Conservation (phyloP, 1,140 invertebrate species). For the Macrocentrus cingulum region DNA sequence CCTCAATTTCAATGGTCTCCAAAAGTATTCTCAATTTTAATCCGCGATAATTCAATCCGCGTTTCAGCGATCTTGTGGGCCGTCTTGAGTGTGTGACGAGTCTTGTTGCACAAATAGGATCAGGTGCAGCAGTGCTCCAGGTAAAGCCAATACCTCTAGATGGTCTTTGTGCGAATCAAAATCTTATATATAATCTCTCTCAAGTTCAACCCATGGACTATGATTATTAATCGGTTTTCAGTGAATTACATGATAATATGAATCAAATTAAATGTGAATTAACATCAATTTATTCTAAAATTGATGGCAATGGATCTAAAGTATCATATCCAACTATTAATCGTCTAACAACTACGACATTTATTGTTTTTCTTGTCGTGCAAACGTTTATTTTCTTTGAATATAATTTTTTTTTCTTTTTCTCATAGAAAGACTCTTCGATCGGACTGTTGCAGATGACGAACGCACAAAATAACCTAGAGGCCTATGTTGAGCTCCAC, state of each 20-base stretch:
- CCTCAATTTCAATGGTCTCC: too few species aligned
- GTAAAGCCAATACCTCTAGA: slow-evolving; percentile 80
- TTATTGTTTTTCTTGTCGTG: slow-evolving; percentile 71
- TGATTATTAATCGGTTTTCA: slow-evolving; percentile 72
- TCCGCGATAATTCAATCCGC: slow-evolving; percentile 76
- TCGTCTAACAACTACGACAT: slow-evolving; percentile 75
- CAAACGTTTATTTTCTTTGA: slow-evolving; percentile 78
- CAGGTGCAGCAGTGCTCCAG: slow-evolving; percentile 45
- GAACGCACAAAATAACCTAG: too few species aligned
- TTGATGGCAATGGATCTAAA: slow-evolving; percentile 42
- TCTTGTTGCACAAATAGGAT: slow-evolving; percentile 67
- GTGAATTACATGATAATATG: slow-evolving; percentile 82
- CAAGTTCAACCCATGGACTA: slow-evolving; percentile 70
- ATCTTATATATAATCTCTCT: slow-evolving; percentile 74
- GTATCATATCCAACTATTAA: slow-evolving; percentile 67
- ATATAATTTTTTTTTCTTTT: slow-evolving; percentile 83
- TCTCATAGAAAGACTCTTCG: too few species aligned
- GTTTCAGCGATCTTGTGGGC: slow-evolving; percentile 89
- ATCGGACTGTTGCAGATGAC: too few species aligned
- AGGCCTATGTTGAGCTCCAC: too few species aligned
- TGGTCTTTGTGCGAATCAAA: slow-evolving; percentile 79
- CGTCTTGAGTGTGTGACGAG: slow-evolving; percentile 78
- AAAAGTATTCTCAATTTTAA: too few species aligned
- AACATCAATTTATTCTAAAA: slow-evolving; percentile 64
- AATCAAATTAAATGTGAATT: slow-evolving; percentile 77